Evolutionary conservation across 2,113 vertebrate species (phyloP).

Genomic region (Penelope pileata): DNA sequence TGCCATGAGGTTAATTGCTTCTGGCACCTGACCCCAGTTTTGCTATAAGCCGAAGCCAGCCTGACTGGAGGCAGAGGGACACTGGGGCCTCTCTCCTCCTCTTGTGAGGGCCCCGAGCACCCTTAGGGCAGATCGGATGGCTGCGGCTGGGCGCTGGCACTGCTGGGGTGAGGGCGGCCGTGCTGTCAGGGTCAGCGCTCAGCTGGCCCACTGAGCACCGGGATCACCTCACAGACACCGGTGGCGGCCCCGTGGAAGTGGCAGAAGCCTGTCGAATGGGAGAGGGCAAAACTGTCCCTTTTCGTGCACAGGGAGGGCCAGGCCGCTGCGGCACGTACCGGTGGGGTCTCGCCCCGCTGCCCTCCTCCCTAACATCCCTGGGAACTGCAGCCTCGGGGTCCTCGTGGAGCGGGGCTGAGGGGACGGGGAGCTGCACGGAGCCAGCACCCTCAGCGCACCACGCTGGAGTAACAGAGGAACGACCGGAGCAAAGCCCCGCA

Average conservation of each 20-base stretch:
- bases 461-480: not conserved
- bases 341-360: too few species aligned
- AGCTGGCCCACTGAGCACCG: too few species aligned
- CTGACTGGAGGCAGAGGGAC: not conserved
- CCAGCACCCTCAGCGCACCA: not conserved
- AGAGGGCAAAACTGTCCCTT: not conserved
- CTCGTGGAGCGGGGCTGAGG: not conserved
- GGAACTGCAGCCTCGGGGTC: not conserved
- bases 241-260: not conserved
- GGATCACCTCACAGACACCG: too few species aligned
- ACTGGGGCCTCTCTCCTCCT: not conserved
- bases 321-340: not conserved
- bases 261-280: not conserved
- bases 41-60: not conserved
- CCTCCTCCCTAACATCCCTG: not conserved
- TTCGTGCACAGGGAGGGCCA: too few species aligned
- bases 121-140: too few species aligned
- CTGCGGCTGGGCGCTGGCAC: too few species aligned
- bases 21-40: not conserved
- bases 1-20: conserved; percentile 9
- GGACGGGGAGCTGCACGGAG: not conserved
- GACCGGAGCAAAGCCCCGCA: not conserved
- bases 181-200: too few species aligned
- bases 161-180: too few species aligned
- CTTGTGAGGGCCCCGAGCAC: not conserved